These are phyloP conservation scores for Jacana jacana DNA, from an alignment of 2,113 vertebrate species.

Conservation along the genomic window DNA sequence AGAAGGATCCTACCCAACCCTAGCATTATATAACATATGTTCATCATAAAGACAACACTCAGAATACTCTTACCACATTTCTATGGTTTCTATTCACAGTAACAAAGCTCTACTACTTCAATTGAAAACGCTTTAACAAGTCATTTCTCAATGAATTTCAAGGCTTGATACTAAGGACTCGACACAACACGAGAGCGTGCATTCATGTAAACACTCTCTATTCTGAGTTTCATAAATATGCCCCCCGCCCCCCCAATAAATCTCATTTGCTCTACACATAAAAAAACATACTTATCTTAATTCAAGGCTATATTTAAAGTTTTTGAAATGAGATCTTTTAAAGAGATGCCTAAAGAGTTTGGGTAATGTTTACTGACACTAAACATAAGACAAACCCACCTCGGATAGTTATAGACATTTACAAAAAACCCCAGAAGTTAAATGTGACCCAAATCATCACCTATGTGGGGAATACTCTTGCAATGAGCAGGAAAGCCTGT, in stretches of 20 bases:
- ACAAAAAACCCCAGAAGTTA: background rate
- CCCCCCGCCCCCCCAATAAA: too few relatives aligned
- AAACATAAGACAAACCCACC: background rate
- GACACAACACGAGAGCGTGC: fast-evolving
- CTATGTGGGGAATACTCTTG: background rate
- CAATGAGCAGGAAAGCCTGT: background rate
- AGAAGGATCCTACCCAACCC: background rate
- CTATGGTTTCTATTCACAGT: background rate
- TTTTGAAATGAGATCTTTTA: background rate
- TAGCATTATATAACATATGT: background rate
- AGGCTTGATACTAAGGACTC: background rate
- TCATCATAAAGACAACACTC: background rate
- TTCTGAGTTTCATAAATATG: background rate
- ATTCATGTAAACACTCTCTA: background rate
- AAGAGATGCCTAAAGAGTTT: background rate
- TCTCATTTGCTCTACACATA: background rate
- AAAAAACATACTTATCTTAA: background rate
- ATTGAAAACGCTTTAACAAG: background rate
- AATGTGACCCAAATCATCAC: background rate
- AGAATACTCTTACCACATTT: background rate
- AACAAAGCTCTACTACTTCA: background rate
- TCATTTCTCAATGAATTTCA: background rate
- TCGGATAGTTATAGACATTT: background rate
- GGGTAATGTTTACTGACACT: background rate
- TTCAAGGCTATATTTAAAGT: background rate